Percentiles rank a stretch among this genome's conserved stretches.
phyloP scores from a whole-genome alignment of 30 jellyfish, hydroid and myxozoan genomes.

The Rhopilema esculentum region DNA sequence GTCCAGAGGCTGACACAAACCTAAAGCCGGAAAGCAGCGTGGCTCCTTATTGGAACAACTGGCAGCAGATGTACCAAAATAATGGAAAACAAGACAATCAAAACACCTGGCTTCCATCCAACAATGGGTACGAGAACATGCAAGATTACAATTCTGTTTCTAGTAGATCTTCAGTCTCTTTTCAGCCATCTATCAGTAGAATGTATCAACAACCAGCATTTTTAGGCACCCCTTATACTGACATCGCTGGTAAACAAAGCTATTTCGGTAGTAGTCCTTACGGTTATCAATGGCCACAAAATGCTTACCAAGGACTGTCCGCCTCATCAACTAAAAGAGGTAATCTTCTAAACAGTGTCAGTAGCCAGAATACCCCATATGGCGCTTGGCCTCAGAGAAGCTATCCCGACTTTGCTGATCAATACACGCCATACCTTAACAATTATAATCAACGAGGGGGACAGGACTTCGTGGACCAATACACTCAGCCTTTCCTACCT shows the following conservation, averaged over 20 bases:
- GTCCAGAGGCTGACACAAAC: background rate
- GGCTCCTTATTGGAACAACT: background rate
- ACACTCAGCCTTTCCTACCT: background rate
- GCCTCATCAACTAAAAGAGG: conserved; percentile 25
- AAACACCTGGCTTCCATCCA: conserved; percentile 17
- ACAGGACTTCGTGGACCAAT: conserved; percentile 44
- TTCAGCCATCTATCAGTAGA: background rate
- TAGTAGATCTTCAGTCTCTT: conserved; percentile 54
- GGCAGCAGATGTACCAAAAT: background rate
- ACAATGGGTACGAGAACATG: conserved; percentile 12
- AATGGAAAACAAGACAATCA: conserved; percentile 3
- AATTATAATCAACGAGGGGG: background rate
- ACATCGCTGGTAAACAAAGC: background rate
- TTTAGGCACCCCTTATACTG: background rate
- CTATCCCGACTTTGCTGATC: conserved; percentile 8
- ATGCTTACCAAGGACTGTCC: background rate
- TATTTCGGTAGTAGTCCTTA: background rate
- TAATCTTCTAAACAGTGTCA: background rate
- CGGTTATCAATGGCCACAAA: background rate
- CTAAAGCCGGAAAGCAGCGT: background rate
- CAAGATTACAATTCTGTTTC: conserved; percentile 21
- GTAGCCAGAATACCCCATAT: background rate
- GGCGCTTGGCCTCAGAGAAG: background rate
- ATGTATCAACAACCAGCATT: background rate
- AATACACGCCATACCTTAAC: conserved; percentile 1